A percentile compares a stretch with the other conserved stretches of the same genome.
Evolutionary conservation across 1,140 invertebrate genomes (phyloP).

Genomic region (Philotrypesis tridentata): DNA sequence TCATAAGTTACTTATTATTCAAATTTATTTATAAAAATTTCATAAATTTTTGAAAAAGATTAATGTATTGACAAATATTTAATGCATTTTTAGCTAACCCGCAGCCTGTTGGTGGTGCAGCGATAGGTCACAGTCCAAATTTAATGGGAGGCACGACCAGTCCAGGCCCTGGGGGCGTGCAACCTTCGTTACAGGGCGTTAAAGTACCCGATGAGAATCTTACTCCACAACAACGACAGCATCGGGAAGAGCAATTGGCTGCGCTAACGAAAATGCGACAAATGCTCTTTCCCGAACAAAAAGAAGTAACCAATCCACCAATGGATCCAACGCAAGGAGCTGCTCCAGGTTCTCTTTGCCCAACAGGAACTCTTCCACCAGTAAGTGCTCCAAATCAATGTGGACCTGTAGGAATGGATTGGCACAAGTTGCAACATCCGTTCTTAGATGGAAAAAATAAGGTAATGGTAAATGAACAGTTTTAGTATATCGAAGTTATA

Average conservation of each 20-base stretch:
- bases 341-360: slow-evolving; percentile 62
- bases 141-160: slow-evolving; percentile 71
- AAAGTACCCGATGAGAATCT: slow-evolving; percentile 97
- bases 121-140: slow-evolving; percentile 71
- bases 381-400: slow-evolving; percentile 71
- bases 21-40: too few species aligned
- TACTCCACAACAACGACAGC: slow-evolving; percentile 95
- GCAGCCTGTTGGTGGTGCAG: slow-evolving; percentile 65
- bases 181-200: slow-evolving; percentile 82
- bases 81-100: slow-evolving; percentile 62
- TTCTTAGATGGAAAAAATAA: slow-evolving; percentile 83
- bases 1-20: background rate
- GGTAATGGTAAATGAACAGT: slow-evolving; percentile 54
- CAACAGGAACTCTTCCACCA: slow-evolving; percentile 64
- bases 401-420: slow-evolving; percentile 80
- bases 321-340: slow-evolving; percentile 69
- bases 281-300: slow-evolving; percentile 90
- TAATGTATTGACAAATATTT: background rate
- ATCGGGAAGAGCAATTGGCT: slow-evolving; percentile 93
- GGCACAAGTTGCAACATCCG: slow-evolving; percentile 91
- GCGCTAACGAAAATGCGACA: slow-evolving; percentile 94
- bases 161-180: slow-evolving; percentile 74
- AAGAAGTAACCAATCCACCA: slow-evolving; percentile 65
- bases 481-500: too few species aligned
- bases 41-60: background rate